A percentile compares a stretch with the other conserved stretches of the same genome.
Conservation (phyloP, 2,797 vertebrate species). For the Phoxinus dragarum region DNA sequence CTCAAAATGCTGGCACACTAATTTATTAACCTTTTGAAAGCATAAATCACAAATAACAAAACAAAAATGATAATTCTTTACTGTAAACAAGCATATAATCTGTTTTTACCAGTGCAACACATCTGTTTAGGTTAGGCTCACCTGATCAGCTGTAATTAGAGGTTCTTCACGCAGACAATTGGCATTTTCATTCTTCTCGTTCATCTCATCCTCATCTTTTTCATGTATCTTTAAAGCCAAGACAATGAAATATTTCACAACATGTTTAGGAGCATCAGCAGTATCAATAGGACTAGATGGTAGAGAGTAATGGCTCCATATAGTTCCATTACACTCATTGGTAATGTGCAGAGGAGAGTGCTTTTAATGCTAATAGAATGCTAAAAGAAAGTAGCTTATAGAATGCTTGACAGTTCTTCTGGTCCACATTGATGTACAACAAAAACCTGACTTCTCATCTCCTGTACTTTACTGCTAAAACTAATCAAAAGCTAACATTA, state of each 20-base stretch:
- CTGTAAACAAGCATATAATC: not conserved
- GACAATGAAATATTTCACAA: constrained; percentile 20
- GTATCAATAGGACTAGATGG: constrained; percentile 5
- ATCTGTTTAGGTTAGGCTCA: constrained; percentile 63
- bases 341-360: constrained; percentile 31
- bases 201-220: constrained; percentile 93
- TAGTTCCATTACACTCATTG: constrained; percentile 28
- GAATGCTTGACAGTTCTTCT: constrained; percentile 12
- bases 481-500: not conserved
- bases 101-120: not conserved
- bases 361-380: not conserved
- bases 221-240: constrained; percentile 82
- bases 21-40: not conserved
- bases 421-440: not conserved
- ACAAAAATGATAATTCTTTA: not conserved
- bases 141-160: constrained; percentile 92
- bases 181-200: constrained; percentile 90
- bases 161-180: constrained; percentile 89
- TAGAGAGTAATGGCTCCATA: constrained; percentile 28
- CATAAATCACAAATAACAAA: not conserved
- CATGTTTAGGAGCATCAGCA: constrained; percentile 3
- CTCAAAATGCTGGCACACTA: not conserved
- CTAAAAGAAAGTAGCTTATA: not conserved
- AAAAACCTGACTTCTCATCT: not conserved
- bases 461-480: not conserved